Evolutionary conservation across 1,140 invertebrate species (phyloP), one percentile per base, ranked within the genome.

Genomic region (Eciton burchellii): DNA sequence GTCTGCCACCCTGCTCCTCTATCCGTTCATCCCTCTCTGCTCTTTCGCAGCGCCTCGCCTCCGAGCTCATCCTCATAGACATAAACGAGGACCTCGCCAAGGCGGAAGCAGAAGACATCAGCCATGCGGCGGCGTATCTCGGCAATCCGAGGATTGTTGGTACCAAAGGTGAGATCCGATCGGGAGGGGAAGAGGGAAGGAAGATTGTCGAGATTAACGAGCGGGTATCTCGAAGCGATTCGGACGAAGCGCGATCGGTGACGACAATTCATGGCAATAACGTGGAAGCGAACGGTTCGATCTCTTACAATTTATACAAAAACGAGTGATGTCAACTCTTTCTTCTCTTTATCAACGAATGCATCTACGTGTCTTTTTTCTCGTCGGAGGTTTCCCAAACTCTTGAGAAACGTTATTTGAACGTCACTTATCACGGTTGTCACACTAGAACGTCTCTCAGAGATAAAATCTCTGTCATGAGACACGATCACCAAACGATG

Each of bases 71-170:
- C 71, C 90, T 96, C 52, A 93, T 95, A 71, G 96, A 96, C 91
- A 90, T 92, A 47, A 92, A 93, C 65, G 94, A 93, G 68, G 94
- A 95, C 81, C 95, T 95, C 72, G 92, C 96, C 21, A 94, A 94
- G 82, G 96, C 95, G 62, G 95, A 96, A 90, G 94, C 95, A 91
- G 93, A 95, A 91, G 95, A 95, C 89, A 91, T 95, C 66, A 93
- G 94, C 74, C 96, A 96, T 88, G 95, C 95, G 29, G 93, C 95
- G 5, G 93, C 94, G 21, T 96, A 95, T 89, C 87, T 92, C 12
- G 92, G 92, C 29, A 90, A 92, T 74, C 88, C 91, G 26, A 90
- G 85, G 84, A 90, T 93, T 82, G 57, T 86, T 29, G 91, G 90
- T 12, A 92, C 91, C 4, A 92, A 91, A 90, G 91, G 92, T 92